phyloP scores from a whole-genome alignment of 2,113 vertebrate genomes.

The Trogon melanurus region DNA sequence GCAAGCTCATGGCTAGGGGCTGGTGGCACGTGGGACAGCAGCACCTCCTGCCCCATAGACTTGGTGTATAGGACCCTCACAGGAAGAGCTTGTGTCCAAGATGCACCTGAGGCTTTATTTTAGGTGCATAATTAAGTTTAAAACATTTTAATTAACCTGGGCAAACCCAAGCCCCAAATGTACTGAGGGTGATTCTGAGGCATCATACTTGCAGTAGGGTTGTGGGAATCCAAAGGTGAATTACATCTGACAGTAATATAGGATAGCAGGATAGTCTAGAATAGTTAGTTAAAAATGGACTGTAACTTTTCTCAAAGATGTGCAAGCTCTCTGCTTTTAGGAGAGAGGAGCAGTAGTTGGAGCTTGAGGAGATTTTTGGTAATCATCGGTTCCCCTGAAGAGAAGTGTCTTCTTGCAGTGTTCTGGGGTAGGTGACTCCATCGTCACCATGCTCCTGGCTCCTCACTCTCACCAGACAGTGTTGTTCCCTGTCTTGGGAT shows the following conservation, averaged over 20 bases:
- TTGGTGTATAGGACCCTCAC: accelerated
- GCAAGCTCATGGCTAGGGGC: background rate
- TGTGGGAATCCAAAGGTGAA: background rate
- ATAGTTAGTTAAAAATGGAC: background rate
- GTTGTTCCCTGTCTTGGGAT: background rate
- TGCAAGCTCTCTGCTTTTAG: background rate
- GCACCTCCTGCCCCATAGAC: background rate
- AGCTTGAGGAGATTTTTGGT: background rate
- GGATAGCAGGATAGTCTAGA: accelerated
- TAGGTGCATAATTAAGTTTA: background rate
- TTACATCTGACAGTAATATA: background rate
- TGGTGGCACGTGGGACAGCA: accelerated
- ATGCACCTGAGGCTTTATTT: background rate
- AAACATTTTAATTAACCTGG: background rate
- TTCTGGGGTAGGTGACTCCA: background rate
- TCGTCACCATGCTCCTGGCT: background rate
- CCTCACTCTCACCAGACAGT: background rate
- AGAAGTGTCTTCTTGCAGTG: background rate
- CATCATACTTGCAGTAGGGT: background rate
- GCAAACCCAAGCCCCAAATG: background rate
- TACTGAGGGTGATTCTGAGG: background rate
- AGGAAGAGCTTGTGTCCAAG: background rate
- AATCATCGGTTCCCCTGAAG: background rate
- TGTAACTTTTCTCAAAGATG: background rate
- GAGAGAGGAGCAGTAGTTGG: background rate